Evolutionary conservation across 2,888 invertebrate species (phyloP).

Genomic region (Keiferia lycopersicella): DNA sequence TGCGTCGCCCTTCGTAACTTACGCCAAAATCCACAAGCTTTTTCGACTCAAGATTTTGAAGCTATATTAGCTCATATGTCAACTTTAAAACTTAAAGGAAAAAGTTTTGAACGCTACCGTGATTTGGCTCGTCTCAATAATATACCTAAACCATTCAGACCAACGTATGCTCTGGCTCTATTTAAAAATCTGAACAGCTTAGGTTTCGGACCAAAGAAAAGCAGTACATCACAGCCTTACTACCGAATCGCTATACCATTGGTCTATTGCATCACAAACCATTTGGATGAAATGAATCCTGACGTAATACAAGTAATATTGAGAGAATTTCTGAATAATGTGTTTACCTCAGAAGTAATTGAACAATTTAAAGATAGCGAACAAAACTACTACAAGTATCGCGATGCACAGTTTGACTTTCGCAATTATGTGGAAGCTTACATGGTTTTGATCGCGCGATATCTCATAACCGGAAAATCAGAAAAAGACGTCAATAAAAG

Average conservation of each 20-base stretch:
- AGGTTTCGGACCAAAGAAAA: not conserved
- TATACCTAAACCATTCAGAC: not conserved
- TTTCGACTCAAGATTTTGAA: not conserved
- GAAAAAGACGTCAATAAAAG: not conserved
- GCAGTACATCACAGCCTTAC: not conserved
- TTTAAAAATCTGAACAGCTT: not conserved
- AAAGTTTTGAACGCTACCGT: not conserved
- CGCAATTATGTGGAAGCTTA: not conserved
- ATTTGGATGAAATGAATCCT: not conserved
- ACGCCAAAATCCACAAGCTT: not conserved
- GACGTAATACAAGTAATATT: not conserved
- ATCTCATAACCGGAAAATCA: not conserved
- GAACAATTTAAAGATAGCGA: not conserved
- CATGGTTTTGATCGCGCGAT: not conserved
- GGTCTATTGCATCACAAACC: not conserved
- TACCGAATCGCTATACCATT: not conserved
- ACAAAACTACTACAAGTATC: not conserved
- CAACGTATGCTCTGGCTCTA: not conserved
- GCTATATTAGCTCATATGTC: not conserved
- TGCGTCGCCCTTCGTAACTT: not conserved
- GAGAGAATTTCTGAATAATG: not conserved
- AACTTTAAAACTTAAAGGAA: not conserved
- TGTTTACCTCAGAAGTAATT: not conserved
- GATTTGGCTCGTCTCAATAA: conserved; percentile 9
- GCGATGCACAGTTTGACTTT: not conserved